Conservation (phyloP, 2,113 vertebrate genomes). For the Cyprinodon brontotheroides region DNA sequence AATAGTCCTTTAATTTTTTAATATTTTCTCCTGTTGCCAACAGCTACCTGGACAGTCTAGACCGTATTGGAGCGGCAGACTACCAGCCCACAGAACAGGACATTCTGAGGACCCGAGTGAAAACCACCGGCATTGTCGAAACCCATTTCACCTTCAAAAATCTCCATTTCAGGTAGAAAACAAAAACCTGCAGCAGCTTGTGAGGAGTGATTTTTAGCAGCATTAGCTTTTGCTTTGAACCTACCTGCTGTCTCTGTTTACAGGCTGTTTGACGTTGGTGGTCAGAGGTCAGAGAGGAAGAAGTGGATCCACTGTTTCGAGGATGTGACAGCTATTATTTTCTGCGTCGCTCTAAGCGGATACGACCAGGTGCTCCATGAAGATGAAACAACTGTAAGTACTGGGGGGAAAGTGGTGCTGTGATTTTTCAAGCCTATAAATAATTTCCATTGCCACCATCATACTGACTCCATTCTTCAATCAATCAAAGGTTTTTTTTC, state of each 20-base stretch:
- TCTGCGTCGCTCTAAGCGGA: constrained; percentile 95
- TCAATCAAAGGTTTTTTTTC: background rate
- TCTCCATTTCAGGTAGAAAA: constrained; percentile 91
- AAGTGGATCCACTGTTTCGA: constrained; percentile 99
- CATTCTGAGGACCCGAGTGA: constrained; percentile 85
- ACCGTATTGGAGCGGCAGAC: constrained; percentile 89
- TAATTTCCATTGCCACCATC: background rate
- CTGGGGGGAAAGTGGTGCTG: background rate
- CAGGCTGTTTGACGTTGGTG: constrained; percentile 97
- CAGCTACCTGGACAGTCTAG: constrained; percentile 97
- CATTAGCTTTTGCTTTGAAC: background rate
- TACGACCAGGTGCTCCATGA: constrained; percentile 98
- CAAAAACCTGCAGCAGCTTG: background rate
- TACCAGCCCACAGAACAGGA: constrained; percentile 82
- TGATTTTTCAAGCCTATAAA: background rate
- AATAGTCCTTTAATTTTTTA: background rate
- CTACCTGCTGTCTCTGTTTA: constrained; percentile 11
- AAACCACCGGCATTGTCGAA: constrained; percentile 99
- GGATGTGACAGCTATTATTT: constrained; percentile 98
- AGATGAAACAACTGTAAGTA: constrained; percentile 97
- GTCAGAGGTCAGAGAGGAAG: constrained; percentile 96
- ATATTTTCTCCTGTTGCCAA: background rate
- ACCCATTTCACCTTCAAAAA: constrained; percentile 99
- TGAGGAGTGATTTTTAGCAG: background rate
- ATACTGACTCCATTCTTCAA: background rate